Evolutionary conservation across 2,888 invertebrate genomes (phyloP).

Genomic region (Agrochola litura): DNA sequence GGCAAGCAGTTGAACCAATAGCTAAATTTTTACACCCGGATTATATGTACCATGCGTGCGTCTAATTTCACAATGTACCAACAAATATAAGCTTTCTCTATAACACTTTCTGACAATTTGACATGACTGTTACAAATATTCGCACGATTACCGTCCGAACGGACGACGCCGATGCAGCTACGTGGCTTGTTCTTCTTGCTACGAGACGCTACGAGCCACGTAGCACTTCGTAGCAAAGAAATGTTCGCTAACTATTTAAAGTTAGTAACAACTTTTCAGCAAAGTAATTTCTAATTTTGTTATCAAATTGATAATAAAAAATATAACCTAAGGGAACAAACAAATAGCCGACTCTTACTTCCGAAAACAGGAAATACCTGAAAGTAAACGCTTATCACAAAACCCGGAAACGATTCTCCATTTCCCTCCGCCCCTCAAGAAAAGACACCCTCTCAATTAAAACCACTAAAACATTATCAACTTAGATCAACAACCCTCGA

Average conservation of each 20-base stretch:
- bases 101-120: not conserved
- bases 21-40: not conserved
- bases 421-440: conserved; percentile 38
- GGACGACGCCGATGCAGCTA: not conserved
- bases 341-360: not conserved
- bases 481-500: conserved; percentile 56
- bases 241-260: not conserved
- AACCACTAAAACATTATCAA: conserved; percentile 65
- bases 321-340: not conserved
- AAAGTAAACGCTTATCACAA: not conserved
- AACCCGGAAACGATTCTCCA: conserved; percentile 13
- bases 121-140: not conserved
- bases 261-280: too few species aligned
- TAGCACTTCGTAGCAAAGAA: conserved; percentile 38
- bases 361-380: not conserved
- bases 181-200: conserved; percentile 13
- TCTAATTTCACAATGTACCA: not conserved
- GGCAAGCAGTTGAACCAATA: not conserved
- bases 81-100: not conserved
- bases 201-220: conserved; percentile 38
- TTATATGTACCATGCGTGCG: not conserved
- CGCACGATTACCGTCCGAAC: not conserved
- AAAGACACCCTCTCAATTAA: conserved; percentile 63
- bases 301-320: not conserved
- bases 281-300: not conserved